Conservation (phyloP, 2,888 invertebrate genomes). For the Xestia sexstrigata region DNA sequence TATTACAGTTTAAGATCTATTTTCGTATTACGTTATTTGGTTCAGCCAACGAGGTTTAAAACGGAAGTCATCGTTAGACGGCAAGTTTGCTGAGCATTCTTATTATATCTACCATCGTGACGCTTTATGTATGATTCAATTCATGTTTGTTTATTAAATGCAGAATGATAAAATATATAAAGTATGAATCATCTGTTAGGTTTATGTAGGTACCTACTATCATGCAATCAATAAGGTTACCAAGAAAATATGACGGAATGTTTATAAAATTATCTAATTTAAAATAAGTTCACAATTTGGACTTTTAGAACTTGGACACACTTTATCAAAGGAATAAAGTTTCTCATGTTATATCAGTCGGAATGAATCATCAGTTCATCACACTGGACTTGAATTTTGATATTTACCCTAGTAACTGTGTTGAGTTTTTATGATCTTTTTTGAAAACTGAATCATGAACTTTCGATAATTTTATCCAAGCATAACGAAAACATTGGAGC, state of each 20-base stretch:
- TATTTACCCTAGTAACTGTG: not conserved
- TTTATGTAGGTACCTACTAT: conserved; percentile 8
- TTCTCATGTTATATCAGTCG: not conserved
- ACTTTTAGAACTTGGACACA: not conserved
- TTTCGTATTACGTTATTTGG: conserved; percentile 37
- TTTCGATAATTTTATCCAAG: not conserved
- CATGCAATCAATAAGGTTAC: conserved; percentile 32
- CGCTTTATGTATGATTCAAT: conserved; percentile 28
- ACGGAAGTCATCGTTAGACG: conserved; percentile 5
- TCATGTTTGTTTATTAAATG: conserved; percentile 38
- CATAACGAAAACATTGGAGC: not conserved
- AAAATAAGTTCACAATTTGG: not conserved
- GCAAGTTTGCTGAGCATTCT: conserved; percentile 1
- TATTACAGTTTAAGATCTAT: conserved; percentile 34
- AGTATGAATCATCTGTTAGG: conserved; percentile 34
- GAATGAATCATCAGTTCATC: not conserved
- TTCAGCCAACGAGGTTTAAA: conserved; percentile 30
- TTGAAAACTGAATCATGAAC: not conserved
- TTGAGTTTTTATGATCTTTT: not conserved
- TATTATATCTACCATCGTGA: conserved; percentile 16
- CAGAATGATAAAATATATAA: conserved; percentile 33
- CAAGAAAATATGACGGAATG: conserved; percentile 26
- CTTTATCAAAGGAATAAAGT: not conserved
- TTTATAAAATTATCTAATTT: conserved; percentile 6
- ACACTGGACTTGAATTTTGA: conserved; percentile 3